Conservation (phyloP, 2,888 invertebrate genomes). For the Herminia tarsipennalis region DNA sequence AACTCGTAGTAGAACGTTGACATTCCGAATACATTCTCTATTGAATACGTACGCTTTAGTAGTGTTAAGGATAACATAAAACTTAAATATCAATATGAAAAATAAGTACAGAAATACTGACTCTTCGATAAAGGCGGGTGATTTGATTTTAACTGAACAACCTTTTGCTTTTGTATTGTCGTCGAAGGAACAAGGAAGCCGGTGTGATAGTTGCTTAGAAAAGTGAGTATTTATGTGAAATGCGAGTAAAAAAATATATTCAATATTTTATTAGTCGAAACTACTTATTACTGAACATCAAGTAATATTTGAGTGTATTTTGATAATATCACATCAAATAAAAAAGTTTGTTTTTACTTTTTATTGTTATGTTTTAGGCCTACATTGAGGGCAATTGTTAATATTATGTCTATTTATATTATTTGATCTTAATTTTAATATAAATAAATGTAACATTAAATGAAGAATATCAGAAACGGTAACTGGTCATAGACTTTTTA, state of each 20-base stretch:
- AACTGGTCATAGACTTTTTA: no score
- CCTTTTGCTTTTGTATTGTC: slow-evolving; percentile 91
- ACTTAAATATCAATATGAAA: slow-evolving; percentile 70
- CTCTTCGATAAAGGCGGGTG: slow-evolving; percentile 86
- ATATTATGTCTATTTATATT: no score
- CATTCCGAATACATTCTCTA: slow-evolving; percentile 64
- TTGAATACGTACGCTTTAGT: slow-evolving; percentile 41
- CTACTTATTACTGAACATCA: no score
- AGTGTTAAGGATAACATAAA: slow-evolving; percentile 16
- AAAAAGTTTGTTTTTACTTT: no score
- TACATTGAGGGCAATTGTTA: no score
- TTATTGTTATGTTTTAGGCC: no score
- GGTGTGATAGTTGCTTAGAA: slow-evolving; percentile 92
- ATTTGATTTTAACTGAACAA: slow-evolving; percentile 88
- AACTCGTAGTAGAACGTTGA: slow-evolving; percentile 52
- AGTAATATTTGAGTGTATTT: no score
- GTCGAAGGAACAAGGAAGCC: slow-evolving; percentile 88
- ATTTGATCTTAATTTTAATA: no score
- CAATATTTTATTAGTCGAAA: background rate
- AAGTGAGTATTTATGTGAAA: slow-evolving; percentile 85
- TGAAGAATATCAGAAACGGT: no score
- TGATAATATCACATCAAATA: no score
- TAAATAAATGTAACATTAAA: no score
- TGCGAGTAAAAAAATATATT: background rate
- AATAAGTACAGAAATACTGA: slow-evolving; percentile 72